These are phyloP conservation scores for Pseudococcus viburni DNA, from an alignment of 2,888 invertebrate species.

Conservation along the genomic window DNA sequence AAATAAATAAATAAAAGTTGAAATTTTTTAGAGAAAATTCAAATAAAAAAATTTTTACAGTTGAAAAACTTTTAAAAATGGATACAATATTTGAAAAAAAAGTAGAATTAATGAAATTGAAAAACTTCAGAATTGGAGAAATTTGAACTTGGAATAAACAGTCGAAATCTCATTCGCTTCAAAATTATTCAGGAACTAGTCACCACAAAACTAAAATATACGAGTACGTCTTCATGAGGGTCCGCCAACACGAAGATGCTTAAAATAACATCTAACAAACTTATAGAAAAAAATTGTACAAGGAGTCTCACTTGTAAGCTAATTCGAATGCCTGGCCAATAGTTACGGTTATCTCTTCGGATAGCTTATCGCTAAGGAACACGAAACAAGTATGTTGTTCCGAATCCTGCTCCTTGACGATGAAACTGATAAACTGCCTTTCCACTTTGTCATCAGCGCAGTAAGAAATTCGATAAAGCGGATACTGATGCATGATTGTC, in stretches of 20 bases:
- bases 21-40: too few species aligned
- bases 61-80: too few species aligned
- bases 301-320: conserved; percentile 82
- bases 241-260: not conserved
- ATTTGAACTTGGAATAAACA: too few species aligned
- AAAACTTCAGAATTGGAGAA: too few species aligned
- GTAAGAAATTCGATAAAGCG: conserved; percentile 96
- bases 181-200: too few species aligned
- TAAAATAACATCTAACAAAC: not conserved
- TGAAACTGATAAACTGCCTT: conserved; percentile 96
- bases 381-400: conserved; percentile 96
- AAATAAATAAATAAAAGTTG: too few species aligned
- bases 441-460: conserved; percentile 99
- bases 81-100: too few species aligned
- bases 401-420: conserved; percentile 84
- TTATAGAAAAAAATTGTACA: not conserved
- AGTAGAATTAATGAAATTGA: too few species aligned
- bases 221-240: not conserved
- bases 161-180: too few species aligned
- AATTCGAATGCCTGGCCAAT: conserved; percentile 99
- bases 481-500: conserved; percentile 92
- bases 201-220: not conserved
- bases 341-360: conserved; percentile 97
- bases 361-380: conserved; percentile 96
- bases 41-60: too few species aligned